phyloP scores from a whole-genome alignment of 2,113 vertebrate species.

The Brachirus orientalis region DNA sequence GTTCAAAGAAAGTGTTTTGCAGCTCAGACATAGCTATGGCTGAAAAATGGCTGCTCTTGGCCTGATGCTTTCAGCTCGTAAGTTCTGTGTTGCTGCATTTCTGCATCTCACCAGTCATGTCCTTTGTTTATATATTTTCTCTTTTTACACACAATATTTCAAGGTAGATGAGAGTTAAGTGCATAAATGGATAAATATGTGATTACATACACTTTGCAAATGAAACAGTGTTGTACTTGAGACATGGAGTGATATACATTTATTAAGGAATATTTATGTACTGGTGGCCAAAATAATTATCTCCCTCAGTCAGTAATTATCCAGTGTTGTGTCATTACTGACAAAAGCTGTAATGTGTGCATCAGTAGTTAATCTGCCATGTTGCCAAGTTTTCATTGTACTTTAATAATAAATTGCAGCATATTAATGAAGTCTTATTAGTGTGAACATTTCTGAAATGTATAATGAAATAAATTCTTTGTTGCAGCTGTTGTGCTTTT shows the following conservation, averaged over 20 bases:
- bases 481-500: not conserved
- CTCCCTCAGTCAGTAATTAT: too few species aligned
- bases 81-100: slow-evolving; percentile 26
- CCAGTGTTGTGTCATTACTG: too few species aligned
- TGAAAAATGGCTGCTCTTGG: slow-evolving; percentile 6
- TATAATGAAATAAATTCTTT: slow-evolving; percentile 1
- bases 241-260: not conserved
- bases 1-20: slow-evolving; percentile 66
- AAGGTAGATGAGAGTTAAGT: not conserved
- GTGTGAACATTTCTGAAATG: not conserved
- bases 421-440: not conserved
- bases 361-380: too few species aligned
- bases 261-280: too few species aligned
- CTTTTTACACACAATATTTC: not conserved
- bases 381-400: too few species aligned
- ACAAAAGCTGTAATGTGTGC: too few species aligned
- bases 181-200: not conserved
- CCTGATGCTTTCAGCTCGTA: slow-evolving; percentile 28
- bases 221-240: not conserved
- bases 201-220: not conserved
- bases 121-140: slow-evolving; percentile 2
- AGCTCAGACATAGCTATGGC: slow-evolving; percentile 52
- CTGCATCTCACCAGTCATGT: not conserved
- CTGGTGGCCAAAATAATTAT: not conserved
- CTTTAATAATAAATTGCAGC: too few species aligned